Conservation (phyloP, 2,888 invertebrate species). For the Agriopis aurantiaria region DNA sequence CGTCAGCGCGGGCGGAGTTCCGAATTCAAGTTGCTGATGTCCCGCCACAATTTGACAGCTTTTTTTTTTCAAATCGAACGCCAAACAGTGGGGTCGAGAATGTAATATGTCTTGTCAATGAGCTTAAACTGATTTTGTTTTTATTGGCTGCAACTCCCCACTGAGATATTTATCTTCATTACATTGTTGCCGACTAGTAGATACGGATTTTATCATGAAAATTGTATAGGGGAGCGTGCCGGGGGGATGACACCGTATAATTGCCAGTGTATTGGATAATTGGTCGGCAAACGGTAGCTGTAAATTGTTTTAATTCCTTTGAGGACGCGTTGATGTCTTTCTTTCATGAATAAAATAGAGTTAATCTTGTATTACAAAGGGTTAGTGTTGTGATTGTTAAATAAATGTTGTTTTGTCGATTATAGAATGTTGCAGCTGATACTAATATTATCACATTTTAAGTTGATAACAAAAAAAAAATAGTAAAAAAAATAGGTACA, state of each 20-base stretch:
- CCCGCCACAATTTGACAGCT: slow-evolving; percentile 71
- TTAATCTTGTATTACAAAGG: slow-evolving; percentile 41
- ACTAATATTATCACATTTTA: neutral
- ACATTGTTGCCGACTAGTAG: slow-evolving; percentile 72
- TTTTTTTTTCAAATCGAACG: slow-evolving; percentile 35
- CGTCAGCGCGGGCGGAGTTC: slow-evolving; percentile 70
- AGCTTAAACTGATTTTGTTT: slow-evolving; percentile 47
- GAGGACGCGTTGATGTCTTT: slow-evolving; percentile 52
- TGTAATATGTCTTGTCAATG: slow-evolving; percentile 79
- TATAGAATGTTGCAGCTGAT: slow-evolving; percentile 3
- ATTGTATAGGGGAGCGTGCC: slow-evolving; percentile 70
- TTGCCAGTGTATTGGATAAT: slow-evolving; percentile 80
- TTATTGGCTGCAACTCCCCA: slow-evolving; percentile 77
- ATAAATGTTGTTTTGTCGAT: slow-evolving; percentile 23
- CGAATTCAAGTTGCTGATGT: slow-evolving; percentile 19
- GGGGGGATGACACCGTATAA: slow-evolving; percentile 73
- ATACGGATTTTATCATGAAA: slow-evolving; percentile 80
- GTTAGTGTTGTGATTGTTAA: slow-evolving; percentile 32
- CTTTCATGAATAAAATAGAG: slow-evolving; percentile 51
- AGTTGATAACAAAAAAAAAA: too few species aligned
- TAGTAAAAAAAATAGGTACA: too few species aligned
- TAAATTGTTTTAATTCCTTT: slow-evolving; percentile 71
- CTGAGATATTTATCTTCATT: slow-evolving; percentile 84
- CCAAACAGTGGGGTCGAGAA: slow-evolving; percentile 53
- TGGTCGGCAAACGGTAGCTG: slow-evolving; percentile 65